phyloP scores from a whole-genome alignment of 1,140 invertebrate genomes.

The Bradysia coprophila region DNA sequence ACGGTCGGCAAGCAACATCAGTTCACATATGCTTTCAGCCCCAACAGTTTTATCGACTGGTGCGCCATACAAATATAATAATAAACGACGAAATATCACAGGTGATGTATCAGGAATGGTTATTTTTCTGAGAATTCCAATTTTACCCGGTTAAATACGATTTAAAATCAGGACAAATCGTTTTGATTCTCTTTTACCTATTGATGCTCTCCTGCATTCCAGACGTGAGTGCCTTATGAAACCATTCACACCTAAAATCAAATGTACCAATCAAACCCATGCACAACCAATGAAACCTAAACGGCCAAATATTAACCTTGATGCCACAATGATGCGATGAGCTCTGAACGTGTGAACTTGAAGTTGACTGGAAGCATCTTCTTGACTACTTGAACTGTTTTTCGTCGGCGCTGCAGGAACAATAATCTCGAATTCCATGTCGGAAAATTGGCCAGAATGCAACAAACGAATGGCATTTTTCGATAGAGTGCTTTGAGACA shows the following conservation, averaged over 20 bases:
- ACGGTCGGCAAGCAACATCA: constrained; percentile 36
- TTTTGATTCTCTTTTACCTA: too few species aligned
- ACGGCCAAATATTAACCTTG: constrained; percentile 10
- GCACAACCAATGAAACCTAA: neutral
- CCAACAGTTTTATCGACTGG: constrained; percentile 27
- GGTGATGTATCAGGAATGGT: constrained; percentile 42
- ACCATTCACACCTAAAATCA: constrained; percentile 40
- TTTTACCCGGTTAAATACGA: too few species aligned
- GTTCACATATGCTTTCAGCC: constrained; percentile 40
- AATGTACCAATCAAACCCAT: neutral
- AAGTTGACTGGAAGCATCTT: neutral
- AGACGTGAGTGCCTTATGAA: constrained; percentile 42
- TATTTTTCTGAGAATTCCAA: constrained; percentile 31
- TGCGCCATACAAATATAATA: constrained; percentile 44
- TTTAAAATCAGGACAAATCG: too few species aligned
- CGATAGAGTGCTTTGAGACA: constrained; percentile 33
- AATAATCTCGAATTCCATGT: constrained; percentile 45
- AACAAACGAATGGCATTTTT: constrained; percentile 32
- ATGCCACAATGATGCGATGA: constrained; percentile 44
- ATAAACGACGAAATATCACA: constrained; percentile 36
- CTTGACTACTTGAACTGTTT: neutral
- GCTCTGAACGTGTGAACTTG: constrained; percentile 26
- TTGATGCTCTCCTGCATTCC: constrained; percentile 54
- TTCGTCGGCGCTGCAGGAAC: neutral
- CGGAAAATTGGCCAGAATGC: constrained; percentile 28